Percentiles rank a stretch among this genome's conserved stretches.
These are phyloP conservation scores for Apotomis betuletana DNA, from an alignment of 2,888 invertebrate genomes.

Conservation along the genomic window DNA sequence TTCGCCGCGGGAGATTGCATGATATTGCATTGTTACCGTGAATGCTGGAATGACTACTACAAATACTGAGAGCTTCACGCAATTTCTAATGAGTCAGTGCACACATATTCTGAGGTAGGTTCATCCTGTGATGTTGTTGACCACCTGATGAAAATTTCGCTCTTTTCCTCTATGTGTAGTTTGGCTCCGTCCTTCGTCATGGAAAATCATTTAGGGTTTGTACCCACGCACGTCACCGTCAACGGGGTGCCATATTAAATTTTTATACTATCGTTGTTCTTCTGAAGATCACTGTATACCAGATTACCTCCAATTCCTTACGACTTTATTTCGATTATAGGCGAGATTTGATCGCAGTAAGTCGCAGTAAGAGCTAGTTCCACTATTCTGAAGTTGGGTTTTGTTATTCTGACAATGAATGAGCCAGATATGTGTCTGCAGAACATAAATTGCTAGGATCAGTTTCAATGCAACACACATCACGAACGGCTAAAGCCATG, in stretches of 20 bases:
- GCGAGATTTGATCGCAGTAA: neutral
- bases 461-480: neutral
- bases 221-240: neutral
- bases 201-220: neutral
- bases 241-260: neutral
- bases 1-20: too few species aligned
- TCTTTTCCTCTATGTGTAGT: too few species aligned
- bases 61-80: too few species aligned
- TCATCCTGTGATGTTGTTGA: too few species aligned
- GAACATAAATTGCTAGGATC: neutral
- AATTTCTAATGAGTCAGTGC: too few species aligned
- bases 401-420: neutral
- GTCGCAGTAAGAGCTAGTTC: neutral
- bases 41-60: too few species aligned
- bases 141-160: too few species aligned
- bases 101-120: too few species aligned
- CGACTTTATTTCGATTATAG: neutral
- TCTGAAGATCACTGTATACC: neutral
- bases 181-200: neutral
- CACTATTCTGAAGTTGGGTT: neutral
- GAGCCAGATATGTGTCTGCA: neutral
- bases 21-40: too few species aligned
- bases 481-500: neutral
- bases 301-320: neutral
- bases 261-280: neutral